Evolutionary conservation across 1,140 invertebrate species (phyloP).

Genomic region (Globodera ellingtonae): DNA sequence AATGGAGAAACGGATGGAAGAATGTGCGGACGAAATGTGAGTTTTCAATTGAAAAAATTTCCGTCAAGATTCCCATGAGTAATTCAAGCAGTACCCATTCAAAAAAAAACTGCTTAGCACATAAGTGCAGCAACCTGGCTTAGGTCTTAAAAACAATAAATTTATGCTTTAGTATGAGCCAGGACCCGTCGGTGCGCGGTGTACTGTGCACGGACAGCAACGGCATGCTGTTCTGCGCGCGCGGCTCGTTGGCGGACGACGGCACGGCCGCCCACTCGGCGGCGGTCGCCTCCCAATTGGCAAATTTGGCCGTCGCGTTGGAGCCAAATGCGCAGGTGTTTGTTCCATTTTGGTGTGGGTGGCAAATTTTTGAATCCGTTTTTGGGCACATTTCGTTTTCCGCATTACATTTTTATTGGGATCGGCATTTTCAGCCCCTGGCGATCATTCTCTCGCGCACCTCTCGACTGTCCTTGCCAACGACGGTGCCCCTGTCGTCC

Average conservation of each 20-base stretch:
- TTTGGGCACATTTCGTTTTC: neutral
- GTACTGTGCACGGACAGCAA: constrained; percentile 35
- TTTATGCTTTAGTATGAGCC: neutral
- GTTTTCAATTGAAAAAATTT: neutral
- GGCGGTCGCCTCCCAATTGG: constrained; percentile 35
- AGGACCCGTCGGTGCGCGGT: constrained; percentile 27
- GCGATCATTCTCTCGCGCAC: constrained; percentile 6
- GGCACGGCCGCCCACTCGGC: constrained; percentile 19
- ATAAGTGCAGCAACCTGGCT: too few species aligned
- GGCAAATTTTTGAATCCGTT: neutral
- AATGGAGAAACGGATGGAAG: constrained; percentile 43
- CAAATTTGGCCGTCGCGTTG: constrained; percentile 18
- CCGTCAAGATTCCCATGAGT: too few species aligned
- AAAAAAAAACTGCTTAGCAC: too few species aligned
- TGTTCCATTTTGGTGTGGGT: neutral
- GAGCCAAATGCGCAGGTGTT: constrained; percentile 30
- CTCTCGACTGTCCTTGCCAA: neutral
- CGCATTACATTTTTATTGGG: neutral
- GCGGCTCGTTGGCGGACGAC: constrained; percentile 18
- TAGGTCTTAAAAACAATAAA: too few species aligned
- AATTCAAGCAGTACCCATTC: too few species aligned
- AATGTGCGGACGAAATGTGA: constrained; percentile 39
- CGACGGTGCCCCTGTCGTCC: neutral
- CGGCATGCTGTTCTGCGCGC: constrained; percentile 19
- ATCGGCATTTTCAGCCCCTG: neutral